Base-by-base conservation (phyloP, 1,140 invertebrate species). In the Parapsyche elsis region DNA sequence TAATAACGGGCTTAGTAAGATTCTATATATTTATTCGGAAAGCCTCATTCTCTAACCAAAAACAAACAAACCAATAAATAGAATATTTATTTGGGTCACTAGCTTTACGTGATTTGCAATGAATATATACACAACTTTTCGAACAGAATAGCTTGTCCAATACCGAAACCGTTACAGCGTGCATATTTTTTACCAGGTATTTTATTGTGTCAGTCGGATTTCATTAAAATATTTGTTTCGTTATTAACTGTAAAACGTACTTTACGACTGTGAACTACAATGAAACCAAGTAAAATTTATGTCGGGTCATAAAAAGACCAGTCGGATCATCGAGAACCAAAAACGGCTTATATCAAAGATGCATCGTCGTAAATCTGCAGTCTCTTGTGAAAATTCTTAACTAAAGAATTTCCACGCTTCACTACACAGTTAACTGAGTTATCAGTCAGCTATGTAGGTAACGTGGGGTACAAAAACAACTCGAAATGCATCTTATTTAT, bases 141-240 rank as follows among this genome's bases (percentile, higher is more conserved):
- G 30, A 38, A 38, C 30, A 7, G 30, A 38, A 38, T 4, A 38
- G 30, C 7, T 38, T 38, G 30, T 38, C 7, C 30, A 38, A 38
- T 38, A 38, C 30, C 30, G n/a, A 38, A 4, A 38, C 30, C 30
- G 30, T 38, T 38, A 21, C 14, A 21, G 19, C 10, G 53, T 57
- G 19, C 30, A 38, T 38, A 38, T 38, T 38, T 38, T 71, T 30
- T 7, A 67, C 5, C 14, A 23, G 2, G 10, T 16, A 30, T 67
- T 30, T 71, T 71, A 30, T 71, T 30, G 67, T 5, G 24, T 71
- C 24, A 23, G 16, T 26, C 16, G 16, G 24, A 30, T 38, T 71
- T 71, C 67, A 71, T 71, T 30, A 71, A 71, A 71, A 71, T 71
- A 71, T 71, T 71, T 71, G 67, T 71, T 23, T 71, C 67, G 30